Evolutionary conservation across 1,140 invertebrate species (phyloP).

Genomic region (Drosophila parabipectinata): DNA sequence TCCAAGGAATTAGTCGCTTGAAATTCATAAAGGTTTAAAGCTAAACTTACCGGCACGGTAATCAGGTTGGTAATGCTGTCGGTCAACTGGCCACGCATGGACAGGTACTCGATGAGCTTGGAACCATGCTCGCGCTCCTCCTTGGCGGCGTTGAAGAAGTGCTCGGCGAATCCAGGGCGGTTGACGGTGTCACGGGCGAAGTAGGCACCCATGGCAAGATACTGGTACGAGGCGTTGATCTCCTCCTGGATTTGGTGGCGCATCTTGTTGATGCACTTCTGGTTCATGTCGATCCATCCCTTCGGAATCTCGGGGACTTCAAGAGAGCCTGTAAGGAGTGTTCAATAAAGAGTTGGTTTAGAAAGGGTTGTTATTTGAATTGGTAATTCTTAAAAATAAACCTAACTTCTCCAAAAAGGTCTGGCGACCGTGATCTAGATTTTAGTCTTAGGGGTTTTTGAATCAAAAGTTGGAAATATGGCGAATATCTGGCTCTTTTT

Average conservation of each 20-base stretch:
- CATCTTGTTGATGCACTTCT: slow-evolving; percentile 87
- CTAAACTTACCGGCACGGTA: slow-evolving; percentile 86
- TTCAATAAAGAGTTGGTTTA: neutral
- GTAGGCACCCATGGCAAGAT: slow-evolving; percentile 93
- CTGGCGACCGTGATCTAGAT: neutral
- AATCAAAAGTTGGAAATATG: neutral
- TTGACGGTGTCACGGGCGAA: slow-evolving; percentile 92
- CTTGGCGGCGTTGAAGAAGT: slow-evolving; percentile 93
- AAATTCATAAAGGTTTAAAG: neutral
- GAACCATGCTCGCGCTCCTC: slow-evolving; percentile 96
- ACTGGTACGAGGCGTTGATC: slow-evolving; percentile 91
- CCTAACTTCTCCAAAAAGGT: slow-evolving; percentile 3
- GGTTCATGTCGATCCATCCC: slow-evolving; percentile 88
- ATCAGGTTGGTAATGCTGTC: slow-evolving; percentile 88
- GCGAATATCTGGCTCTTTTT: neutral
- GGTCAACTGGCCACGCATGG: slow-evolving; percentile 93
- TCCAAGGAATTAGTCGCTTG: neutral
- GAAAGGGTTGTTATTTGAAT: neutral
- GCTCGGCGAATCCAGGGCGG: slow-evolving; percentile 94
- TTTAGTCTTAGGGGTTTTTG: neutral
- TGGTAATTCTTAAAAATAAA: neutral
- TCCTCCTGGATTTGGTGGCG: slow-evolving; percentile 90
- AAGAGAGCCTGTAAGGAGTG: slow-evolving; percentile 42
- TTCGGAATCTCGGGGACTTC: slow-evolving; percentile 74
- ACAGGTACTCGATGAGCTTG: slow-evolving; percentile 94